Percentiles rank a stretch among this genome's conserved stretches.
These are phyloP conservation scores for Holocentrus rufus DNA, from an alignment of 2,797 vertebrate genomes.

Conservation along the genomic window DNA sequence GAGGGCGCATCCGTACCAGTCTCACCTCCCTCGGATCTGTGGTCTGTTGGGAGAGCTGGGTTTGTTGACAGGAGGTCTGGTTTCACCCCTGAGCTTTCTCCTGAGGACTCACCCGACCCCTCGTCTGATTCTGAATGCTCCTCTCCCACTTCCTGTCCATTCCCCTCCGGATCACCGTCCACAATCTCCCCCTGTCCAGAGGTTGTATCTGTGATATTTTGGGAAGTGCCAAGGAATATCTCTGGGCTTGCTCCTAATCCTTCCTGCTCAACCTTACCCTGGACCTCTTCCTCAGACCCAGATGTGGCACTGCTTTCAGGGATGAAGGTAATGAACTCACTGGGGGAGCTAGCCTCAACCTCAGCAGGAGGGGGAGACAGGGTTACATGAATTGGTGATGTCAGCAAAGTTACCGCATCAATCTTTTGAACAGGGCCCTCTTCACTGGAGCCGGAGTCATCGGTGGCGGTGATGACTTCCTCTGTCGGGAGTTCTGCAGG, in stretches of 20 bases:
- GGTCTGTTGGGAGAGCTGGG: slow-evolving; percentile 26
- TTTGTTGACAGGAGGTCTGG: slow-evolving; percentile 30
- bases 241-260: slow-evolving; percentile 42
- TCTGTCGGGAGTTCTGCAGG: slow-evolving; percentile 28
- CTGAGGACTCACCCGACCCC: slow-evolving; percentile 56
- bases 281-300: slow-evolving; percentile 50
- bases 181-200: slow-evolving; percentile 27
- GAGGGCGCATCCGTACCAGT: slow-evolving; percentile 37
- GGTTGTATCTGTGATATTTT: slow-evolving; percentile 32
- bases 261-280: slow-evolving; percentile 53
- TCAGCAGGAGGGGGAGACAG: slow-evolving; percentile 31
- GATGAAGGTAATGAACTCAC: slow-evolving; percentile 45
- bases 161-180: slow-evolving; percentile 2
- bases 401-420: slow-evolving; percentile 41
- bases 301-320: slow-evolving; percentile 49
- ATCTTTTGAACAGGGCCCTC: slow-evolving; percentile 22
- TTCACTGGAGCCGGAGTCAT: slow-evolving; percentile 30
- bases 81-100: slow-evolving; percentile 39
- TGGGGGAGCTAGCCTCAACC: slow-evolving; percentile 50
- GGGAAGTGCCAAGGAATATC: slow-evolving; percentile 32
- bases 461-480: slow-evolving; percentile 30
- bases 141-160: slow-evolving; percentile 15
- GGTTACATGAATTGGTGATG: slow-evolving; percentile 44
- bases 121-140: slow-evolving; percentile 9
- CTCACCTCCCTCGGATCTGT: slow-evolving; percentile 28